Evolutionary conservation across 37 sponge, comb jelly and placozoan genomes (phyloP).

Genomic region (Ianthella basta): DNA sequence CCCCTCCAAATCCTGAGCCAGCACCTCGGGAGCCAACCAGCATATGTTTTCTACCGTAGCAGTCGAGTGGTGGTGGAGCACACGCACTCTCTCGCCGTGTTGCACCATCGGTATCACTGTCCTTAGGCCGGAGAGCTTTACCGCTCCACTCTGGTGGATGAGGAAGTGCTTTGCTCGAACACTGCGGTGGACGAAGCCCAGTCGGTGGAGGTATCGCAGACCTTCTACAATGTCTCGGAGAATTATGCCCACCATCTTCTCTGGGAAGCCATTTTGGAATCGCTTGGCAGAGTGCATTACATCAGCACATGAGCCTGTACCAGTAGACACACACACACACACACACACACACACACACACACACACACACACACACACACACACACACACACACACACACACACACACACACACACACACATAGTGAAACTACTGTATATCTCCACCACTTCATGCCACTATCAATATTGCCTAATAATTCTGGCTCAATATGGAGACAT

Average conservation of each 20-base stretch:
- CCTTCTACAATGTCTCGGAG: constrained; percentile 66
- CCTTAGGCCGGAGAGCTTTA: constrained; percentile 80
- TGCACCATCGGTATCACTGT: constrained; percentile 49
- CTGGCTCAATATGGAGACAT: no score
- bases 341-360: no score
- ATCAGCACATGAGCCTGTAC: constrained; percentile 86
- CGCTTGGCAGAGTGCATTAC: constrained; percentile 79
- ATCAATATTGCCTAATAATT: no score
- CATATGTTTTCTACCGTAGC: constrained; percentile 76
- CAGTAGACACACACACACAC: no score
- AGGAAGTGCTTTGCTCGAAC: constrained; percentile 83
- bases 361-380: no score
- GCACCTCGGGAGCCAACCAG: constrained; percentile 87
- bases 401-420: no score
- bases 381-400: no score
- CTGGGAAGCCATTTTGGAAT: constrained; percentile 76
- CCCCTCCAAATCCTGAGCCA: constrained; percentile 75
- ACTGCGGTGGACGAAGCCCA: constrained; percentile 72
- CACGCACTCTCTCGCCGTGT: constrained; percentile 48
- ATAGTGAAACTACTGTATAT: no score
- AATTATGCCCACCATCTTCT: constrained; percentile 64
- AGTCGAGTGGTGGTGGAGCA: constrained; percentile 66
- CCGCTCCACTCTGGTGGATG: constrained; percentile 62
- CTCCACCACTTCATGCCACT: no score
- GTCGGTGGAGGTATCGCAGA: constrained; percentile 67